Percentiles rank a stretch among this genome's conserved stretches.
Evolutionary conservation across 2,113 vertebrate genomes (phyloP).

Genomic region (Scalopus aquaticus): DNA sequence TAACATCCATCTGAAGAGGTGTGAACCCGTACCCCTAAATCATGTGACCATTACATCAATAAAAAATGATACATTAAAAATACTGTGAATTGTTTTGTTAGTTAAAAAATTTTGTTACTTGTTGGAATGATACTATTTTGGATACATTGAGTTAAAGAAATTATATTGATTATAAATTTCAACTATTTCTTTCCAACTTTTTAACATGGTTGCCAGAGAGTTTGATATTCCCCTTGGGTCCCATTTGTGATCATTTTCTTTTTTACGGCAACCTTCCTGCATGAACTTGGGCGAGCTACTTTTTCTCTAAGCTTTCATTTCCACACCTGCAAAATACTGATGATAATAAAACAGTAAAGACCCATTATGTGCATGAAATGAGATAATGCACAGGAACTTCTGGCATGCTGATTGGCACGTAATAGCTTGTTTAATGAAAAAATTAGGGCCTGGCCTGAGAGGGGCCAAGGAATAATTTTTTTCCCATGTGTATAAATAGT

Average conservation of each 20-base stretch:
- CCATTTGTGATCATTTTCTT: background rate
- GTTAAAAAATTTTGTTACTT: background rate
- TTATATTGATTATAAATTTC: background rate
- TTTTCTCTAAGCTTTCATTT: background rate
- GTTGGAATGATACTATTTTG: background rate
- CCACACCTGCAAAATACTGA: background rate
- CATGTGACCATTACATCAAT: too few relatives aligned
- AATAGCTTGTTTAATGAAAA: background rate
- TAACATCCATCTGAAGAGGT: too few relatives aligned
- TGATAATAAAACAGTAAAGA: background rate
- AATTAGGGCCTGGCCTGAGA: background rate
- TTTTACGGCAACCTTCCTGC: background rate
- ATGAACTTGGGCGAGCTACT: background rate
- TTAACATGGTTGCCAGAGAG: background rate
- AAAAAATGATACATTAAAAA: background rate
- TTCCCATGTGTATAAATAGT: background rate
- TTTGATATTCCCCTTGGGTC: background rate
- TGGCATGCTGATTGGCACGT: background rate
- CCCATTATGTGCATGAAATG: background rate
- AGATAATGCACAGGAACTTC: background rate
- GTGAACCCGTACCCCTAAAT: too few relatives aligned
- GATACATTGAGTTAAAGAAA: background rate
- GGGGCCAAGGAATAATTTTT: background rate
- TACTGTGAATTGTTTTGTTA: background rate
- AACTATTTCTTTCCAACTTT: background rate